These are phyloP conservation scores for Caenorhabditis latens DNA, from an alignment of 1,140 invertebrate species.

Conservation along the genomic window DNA sequence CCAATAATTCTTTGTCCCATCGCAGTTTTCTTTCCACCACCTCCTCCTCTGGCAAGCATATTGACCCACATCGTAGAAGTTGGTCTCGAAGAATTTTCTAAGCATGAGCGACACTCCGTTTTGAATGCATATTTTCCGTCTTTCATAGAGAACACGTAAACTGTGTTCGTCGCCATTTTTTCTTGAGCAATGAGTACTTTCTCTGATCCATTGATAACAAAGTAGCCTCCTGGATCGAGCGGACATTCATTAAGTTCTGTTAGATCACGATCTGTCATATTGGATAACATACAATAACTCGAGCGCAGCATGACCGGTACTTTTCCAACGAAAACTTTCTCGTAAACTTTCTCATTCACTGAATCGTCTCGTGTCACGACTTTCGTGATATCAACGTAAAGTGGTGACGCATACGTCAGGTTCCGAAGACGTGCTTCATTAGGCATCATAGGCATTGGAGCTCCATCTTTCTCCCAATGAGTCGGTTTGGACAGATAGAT, in stretches of 20 bases:
- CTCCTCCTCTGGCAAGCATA: constrained; percentile 93
- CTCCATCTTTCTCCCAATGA: constrained; percentile 99
- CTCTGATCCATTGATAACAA: constrained; percentile 95
- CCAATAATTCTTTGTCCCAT: constrained; percentile 98
- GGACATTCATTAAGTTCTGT: constrained; percentile 99
- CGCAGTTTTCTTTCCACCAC: constrained; percentile 86
- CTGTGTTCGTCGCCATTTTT: constrained; percentile 99
- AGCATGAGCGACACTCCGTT: constrained; percentile 92
- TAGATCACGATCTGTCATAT: constrained; percentile 95
- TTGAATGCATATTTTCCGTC: constrained; percentile 94
- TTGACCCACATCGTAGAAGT: constrained; percentile 98
- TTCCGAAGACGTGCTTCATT: constrained; percentile 84
- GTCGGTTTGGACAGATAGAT: constrained; percentile 98
- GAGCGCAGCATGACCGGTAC: constrained; percentile 99
- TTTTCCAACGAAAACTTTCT: constrained; percentile 98
- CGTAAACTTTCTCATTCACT: constrained; percentile 92
- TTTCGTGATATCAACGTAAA: constrained; percentile 98
- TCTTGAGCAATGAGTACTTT: constrained; percentile 97
- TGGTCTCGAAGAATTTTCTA: constrained; percentile 91
- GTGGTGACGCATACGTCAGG: constrained; percentile 88
- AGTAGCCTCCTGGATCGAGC: constrained; percentile 95
- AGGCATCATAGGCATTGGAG: constrained; percentile 98
- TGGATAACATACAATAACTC: constrained; percentile 92
- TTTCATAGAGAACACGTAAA: constrained; percentile 99
- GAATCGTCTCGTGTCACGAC: constrained; percentile 90